Conservation (phyloP, 1,140 invertebrate species). For the Penaeus japonicus region DNA sequence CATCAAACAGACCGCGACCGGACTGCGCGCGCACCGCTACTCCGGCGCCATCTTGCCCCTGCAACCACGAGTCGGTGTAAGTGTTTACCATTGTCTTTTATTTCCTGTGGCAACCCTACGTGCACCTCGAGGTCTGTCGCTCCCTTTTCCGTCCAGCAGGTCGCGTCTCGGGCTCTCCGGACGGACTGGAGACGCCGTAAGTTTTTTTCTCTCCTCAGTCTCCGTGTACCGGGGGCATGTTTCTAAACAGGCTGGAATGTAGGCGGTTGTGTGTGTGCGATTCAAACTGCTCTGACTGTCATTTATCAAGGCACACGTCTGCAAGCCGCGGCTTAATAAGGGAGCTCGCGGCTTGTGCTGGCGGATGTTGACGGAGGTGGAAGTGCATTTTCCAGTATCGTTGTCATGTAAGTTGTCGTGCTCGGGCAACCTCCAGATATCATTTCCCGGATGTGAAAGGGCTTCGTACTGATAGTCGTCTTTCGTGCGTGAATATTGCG, state of each 20-base stretch:
- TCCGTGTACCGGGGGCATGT: background rate
- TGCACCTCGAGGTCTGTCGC: background rate
- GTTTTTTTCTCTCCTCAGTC: background rate
- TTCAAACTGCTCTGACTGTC: slow-evolving; percentile 31
- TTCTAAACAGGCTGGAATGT: background rate
- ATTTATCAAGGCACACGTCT: slow-evolving; percentile 39
- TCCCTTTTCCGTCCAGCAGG: background rate
- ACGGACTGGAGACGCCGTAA: background rate
- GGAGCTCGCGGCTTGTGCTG: background rate
- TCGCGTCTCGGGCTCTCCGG: background rate
- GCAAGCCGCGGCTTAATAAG: slow-evolving; percentile 15
- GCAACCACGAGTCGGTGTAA: slow-evolving; percentile 44
- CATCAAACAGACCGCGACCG: slow-evolving; percentile 41
- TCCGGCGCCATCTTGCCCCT: slow-evolving; percentile 46
- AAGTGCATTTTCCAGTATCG: too few relatives aligned
- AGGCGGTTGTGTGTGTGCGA: slow-evolving; percentile 41
- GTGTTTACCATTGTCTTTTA: slow-evolving; percentile 53
- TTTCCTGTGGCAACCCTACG: slow-evolving; percentile 47
- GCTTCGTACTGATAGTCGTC: too few relatives aligned
- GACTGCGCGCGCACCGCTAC: slow-evolving; percentile 40
- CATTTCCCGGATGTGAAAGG: too few relatives aligned
- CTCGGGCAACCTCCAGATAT: too few relatives aligned
- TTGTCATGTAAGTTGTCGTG: too few relatives aligned
- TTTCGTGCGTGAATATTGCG: too few relatives aligned
- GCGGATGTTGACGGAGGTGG: too few relatives aligned